Evolutionary conservation across 1,140 invertebrate species (phyloP).

Genomic region (Lepidostoma basale): DNA sequence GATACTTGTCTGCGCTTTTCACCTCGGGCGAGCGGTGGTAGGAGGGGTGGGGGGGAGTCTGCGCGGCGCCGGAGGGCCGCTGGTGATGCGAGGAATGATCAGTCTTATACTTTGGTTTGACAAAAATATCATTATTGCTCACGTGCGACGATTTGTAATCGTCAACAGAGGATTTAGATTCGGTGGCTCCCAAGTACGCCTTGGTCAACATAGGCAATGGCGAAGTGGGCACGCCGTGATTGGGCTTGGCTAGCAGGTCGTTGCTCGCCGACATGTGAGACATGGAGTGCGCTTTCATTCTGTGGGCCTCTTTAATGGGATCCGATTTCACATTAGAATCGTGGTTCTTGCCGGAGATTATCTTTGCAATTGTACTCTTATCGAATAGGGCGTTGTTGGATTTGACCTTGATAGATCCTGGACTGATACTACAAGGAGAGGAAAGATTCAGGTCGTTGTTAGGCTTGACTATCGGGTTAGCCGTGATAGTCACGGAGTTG

Average conservation of each 20-base stretch:
- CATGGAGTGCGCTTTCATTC: background rate
- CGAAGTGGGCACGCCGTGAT: background rate
- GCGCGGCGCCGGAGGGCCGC: background rate
- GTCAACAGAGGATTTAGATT: slow-evolving; percentile 5
- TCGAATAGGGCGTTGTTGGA: slow-evolving; percentile 37
- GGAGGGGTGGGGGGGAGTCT: background rate
- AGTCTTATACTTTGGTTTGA: slow-evolving; percentile 39
- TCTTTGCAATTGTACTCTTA: slow-evolving; percentile 38
- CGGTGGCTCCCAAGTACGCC: background rate
- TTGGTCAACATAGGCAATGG: slow-evolving; percentile 3
- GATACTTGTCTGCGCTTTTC: slow-evolving; percentile 10
- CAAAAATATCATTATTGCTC: slow-evolving; percentile 32
- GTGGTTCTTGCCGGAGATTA: slow-evolving; percentile 35
- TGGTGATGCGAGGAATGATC: slow-evolving; percentile 31
- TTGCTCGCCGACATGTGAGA: background rate
- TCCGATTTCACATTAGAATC: slow-evolving; percentile 16
- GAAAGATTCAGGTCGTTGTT: background rate
- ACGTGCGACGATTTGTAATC: slow-evolving; percentile 9
- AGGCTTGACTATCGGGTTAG: slow-evolving; percentile 30
- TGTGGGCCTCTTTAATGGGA: slow-evolving; percentile 9
- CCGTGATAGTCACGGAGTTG: slow-evolving; percentile 14
- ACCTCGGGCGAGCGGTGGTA: background rate
- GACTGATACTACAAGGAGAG: background rate
- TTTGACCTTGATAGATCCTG: slow-evolving; percentile 38
- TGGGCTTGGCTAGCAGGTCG: slow-evolving; percentile 10